These are phyloP conservation scores for Popillia japonica DNA, from an alignment of 1,140 invertebrate species.

Conservation along the genomic window DNA sequence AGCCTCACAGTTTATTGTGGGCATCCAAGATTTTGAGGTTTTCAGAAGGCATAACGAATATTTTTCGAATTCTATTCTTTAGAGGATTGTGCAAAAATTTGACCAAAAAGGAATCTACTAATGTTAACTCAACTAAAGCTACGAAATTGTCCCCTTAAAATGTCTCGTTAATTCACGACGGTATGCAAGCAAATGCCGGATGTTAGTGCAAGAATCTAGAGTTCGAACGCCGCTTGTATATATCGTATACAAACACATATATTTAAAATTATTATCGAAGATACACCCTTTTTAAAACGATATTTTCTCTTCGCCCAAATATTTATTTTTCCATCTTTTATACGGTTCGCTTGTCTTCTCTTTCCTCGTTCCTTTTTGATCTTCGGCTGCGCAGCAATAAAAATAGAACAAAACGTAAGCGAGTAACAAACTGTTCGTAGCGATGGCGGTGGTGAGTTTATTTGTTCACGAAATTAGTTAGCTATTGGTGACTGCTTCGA, in stretches of 20 bases:
- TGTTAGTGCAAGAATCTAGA: not conserved
- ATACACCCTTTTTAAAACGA: not conserved
- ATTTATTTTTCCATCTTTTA: conserved; percentile 26
- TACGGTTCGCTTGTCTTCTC: not conserved
- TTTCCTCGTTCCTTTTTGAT: not conserved
- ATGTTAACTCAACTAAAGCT: too few species aligned
- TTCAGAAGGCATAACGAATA: too few species aligned
- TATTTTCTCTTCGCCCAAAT: not conserved
- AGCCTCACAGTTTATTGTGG: too few species aligned
- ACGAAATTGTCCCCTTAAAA: too few species aligned
- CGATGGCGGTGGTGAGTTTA: conserved; percentile 1
- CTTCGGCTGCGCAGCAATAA: not conserved
- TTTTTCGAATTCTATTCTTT: too few species aligned
- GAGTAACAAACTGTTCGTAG: not conserved
- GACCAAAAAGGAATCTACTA: too few species aligned
- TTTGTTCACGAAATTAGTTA: conserved; percentile 6
- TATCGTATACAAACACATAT: conserved; percentile 3
- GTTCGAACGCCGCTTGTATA: conserved; percentile 3
- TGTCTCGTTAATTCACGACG: too few species aligned
- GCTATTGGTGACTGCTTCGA: not conserved
- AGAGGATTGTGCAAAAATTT: too few species aligned
- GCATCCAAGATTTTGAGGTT: too few species aligned
- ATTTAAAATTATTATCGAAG: conserved; percentile 24
- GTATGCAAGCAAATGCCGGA: conserved; percentile 27
- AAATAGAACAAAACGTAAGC: not conserved